A percentile compares a stretch with the other conserved stretches of the same genome.
Evolutionary conservation across 2,888 invertebrate species (phyloP).

Genomic region (Eristalis tenax): DNA sequence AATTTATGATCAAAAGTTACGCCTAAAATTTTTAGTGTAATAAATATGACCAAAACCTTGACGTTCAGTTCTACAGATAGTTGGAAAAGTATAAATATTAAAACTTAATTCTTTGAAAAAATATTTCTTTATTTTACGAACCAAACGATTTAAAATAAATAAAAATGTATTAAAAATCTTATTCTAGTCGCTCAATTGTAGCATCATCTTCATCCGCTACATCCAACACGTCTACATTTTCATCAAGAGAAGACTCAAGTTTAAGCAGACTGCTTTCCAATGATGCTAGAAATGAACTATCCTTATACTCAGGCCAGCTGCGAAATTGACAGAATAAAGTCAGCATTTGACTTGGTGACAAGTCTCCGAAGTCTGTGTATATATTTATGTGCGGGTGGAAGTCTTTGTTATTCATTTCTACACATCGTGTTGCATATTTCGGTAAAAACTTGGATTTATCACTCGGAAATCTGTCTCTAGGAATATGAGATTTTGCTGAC

Average conservation of each 20-base stretch:
- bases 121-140: too few species aligned
- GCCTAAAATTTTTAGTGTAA: too few species aligned
- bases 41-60: too few species aligned
- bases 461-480: conserved; percentile 19
- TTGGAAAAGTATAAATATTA: too few species aligned
- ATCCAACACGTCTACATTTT: conserved; percentile 74
- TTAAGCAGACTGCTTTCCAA: conserved; percentile 85
- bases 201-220: conserved; percentile 77
- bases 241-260: conserved; percentile 80
- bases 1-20: too few species aligned
- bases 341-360: conserved; percentile 85
- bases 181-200: neutral
- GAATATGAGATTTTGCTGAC: conserved; percentile 36
- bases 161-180: neutral
- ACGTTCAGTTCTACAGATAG: too few species aligned
- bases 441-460: conserved; percentile 73
- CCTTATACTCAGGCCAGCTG: conserved; percentile 85
- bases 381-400: conserved; percentile 85
- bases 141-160: too few species aligned
- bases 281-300: conserved; percentile 85
- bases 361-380: conserved; percentile 87
- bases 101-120: too few species aligned
- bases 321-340: conserved; percentile 85
- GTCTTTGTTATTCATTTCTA: conserved; percentile 76
- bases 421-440: conserved; percentile 75